Evolutionary conservation across 2,888 invertebrate genomes (phyloP).

Genomic region (Lamproptera curius): DNA sequence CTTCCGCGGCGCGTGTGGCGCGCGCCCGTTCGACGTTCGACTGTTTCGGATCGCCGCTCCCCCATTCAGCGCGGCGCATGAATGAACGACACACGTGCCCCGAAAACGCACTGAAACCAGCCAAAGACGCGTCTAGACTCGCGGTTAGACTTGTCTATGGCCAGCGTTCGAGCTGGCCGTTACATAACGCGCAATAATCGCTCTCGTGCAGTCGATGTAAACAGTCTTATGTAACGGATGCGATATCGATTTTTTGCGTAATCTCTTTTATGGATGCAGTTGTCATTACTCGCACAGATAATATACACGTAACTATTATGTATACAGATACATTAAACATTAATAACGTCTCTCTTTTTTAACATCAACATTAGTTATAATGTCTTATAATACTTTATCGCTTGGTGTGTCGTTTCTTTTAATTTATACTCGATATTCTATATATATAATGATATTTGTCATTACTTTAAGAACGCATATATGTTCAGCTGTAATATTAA

Average conservation of each 20-base stretch:
- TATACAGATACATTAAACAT: background rate
- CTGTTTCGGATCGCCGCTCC: slow-evolving; percentile 45
- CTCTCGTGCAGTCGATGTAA: slow-evolving; percentile 2
- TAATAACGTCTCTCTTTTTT: too few species aligned
- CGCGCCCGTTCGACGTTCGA: slow-evolving; percentile 61
- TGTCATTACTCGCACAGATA: background rate
- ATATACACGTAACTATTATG: background rate
- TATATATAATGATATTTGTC: too few species aligned
- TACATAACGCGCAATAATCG: slow-evolving; percentile 11
- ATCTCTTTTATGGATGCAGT: background rate
- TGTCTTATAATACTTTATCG: too few species aligned
- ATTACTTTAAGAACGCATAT: too few species aligned
- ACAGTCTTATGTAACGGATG: slow-evolving; percentile 3
- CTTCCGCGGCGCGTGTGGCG: slow-evolving; percentile 52
- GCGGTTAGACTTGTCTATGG: slow-evolving; percentile 25
- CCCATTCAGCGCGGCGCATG: slow-evolving; percentile 65
- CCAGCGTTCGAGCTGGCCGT: slow-evolving; percentile 5
- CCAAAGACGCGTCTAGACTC: slow-evolving; percentile 27
- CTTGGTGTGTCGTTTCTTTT: too few species aligned
- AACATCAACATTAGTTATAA: too few species aligned
- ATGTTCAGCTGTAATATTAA: too few species aligned
- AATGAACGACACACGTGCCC: slow-evolving; percentile 66
- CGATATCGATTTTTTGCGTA: background rate
- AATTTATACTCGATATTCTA: too few species aligned
- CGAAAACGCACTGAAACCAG: slow-evolving; percentile 54